Evolutionary conservation across 2,113 vertebrate species (phyloP).

Genomic region (Lichenostomus cassidix): DNA sequence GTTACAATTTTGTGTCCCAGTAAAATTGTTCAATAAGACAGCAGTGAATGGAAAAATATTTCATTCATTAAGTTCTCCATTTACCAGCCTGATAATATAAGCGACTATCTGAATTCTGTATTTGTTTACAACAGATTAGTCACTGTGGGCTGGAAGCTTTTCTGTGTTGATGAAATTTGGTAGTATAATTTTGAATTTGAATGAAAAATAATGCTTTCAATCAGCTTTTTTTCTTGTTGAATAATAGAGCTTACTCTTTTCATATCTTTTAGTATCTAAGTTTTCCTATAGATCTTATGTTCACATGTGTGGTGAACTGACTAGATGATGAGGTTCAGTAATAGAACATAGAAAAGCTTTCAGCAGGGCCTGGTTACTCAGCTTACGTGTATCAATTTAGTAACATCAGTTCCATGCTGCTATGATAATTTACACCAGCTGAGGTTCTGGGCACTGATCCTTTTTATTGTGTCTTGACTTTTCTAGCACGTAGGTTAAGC

Average conservation of each 20-base stretch:
- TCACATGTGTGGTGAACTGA: neutral
- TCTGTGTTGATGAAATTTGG: neutral
- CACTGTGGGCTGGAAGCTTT: neutral
- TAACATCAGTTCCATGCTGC: neutral
- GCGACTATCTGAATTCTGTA: neutral
- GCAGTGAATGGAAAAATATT: neutral
- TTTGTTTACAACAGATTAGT: neutral
- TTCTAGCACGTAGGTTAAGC: conserved; percentile 22
- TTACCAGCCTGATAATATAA: neutral
- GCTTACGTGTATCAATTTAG: neutral
- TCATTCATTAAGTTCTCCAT: neutral
- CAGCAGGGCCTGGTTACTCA: conserved; percentile 5
- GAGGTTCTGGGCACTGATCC: conserved; percentile 46
- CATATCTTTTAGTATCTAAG: neutral
- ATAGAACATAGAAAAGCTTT: neutral
- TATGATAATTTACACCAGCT: conserved; percentile 51
- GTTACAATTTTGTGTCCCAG: neutral
- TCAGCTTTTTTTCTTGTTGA: neutral
- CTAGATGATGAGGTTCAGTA: neutral
- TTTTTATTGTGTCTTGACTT: conserved; percentile 55
- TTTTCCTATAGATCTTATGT: neutral
- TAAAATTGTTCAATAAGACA: neutral
- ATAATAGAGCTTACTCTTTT: neutral
- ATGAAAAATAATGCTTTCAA: neutral
- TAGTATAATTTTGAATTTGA: neutral